These are phyloP conservation scores for Lucilia sericata DNA, from an alignment of 1,140 invertebrate genomes.

Conservation along the genomic window DNA sequence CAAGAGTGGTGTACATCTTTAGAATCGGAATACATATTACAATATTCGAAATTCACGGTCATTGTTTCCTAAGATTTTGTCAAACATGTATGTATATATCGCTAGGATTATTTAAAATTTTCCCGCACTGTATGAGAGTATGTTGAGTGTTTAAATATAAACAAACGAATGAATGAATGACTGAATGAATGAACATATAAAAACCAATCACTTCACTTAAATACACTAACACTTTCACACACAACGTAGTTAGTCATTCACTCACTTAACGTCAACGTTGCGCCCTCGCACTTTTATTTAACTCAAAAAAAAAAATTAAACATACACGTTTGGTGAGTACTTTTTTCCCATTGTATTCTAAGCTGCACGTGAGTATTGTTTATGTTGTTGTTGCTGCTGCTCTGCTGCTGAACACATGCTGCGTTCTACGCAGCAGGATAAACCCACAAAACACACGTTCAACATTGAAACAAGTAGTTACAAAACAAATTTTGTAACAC, in stretches of 20 bases:
- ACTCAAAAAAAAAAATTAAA: background rate
- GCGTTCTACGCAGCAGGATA: conserved; percentile 15
- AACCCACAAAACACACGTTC: conserved; percentile 41
- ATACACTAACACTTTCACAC: background rate
- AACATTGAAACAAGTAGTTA: background rate
- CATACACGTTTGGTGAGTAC: background rate
- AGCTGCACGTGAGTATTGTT: conserved; percentile 4
- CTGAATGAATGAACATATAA: background rate
- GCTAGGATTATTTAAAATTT: background rate
- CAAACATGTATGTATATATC: no score
- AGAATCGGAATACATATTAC: no score
- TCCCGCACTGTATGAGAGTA: background rate
- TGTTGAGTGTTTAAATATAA: background rate
- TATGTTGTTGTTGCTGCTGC: background rate
- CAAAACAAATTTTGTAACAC: background rate
- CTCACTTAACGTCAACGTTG: background rate
- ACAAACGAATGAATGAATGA: background rate
- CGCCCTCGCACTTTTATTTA: background rate
- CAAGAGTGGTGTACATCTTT: no score
- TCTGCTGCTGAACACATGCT: conserved; percentile 7
- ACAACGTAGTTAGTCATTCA: background rate
- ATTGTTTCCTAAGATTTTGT: no score
- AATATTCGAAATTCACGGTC: no score
- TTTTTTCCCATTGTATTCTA: background rate
- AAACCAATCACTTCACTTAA: background rate